A percentile compares a stretch with the other conserved stretches of the same genome.
Conservation (phyloP, 2,113 vertebrate genomes). For the Gadus chalcogrammus region DNA sequence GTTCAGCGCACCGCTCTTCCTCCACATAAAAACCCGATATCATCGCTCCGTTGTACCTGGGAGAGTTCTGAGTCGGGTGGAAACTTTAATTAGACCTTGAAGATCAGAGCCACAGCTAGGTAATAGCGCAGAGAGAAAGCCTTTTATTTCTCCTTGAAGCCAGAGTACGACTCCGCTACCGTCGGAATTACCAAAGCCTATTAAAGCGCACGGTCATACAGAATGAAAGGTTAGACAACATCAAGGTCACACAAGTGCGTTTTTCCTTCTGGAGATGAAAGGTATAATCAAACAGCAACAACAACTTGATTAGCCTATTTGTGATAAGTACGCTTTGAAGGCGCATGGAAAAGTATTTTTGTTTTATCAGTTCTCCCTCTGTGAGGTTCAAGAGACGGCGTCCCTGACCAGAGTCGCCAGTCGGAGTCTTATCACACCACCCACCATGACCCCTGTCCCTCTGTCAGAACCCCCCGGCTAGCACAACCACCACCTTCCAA, state of each 20-base stretch:
- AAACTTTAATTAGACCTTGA: conserved; percentile 56
- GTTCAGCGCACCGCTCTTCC: conserved; percentile 29
- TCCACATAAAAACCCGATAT: conserved; percentile 34
- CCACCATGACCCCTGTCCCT: neutral
- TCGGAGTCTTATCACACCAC: conserved; percentile 47
- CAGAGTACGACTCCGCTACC: conserved; percentile 41
- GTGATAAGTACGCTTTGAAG: conserved; percentile 65
- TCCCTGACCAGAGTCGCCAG: conserved; percentile 28
- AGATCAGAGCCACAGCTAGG: conserved; percentile 48
- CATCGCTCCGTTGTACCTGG: conserved; percentile 33
- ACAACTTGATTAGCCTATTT: conserved; percentile 66
- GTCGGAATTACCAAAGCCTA: conserved; percentile 50
- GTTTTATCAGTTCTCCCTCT: conserved; percentile 46
- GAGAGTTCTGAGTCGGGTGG: conserved; percentile 35
- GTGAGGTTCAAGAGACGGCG: conserved; percentile 34
- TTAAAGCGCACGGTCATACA: conserved; percentile 32
- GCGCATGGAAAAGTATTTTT: conserved; percentile 43
- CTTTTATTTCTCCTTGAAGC: conserved; percentile 50
- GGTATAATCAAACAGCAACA: conserved; percentile 38
- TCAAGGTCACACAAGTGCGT: conserved; percentile 54
- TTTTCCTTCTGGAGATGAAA: conserved; percentile 60
- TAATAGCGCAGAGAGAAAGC: conserved; percentile 44
- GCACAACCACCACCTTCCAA: conserved; percentile 23
- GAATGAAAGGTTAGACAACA: conserved; percentile 54
- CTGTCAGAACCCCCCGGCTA: conserved; percentile 23